phyloP scores from a whole-genome alignment of 1,140 invertebrate species.

The Brachionus manjavacas region DNA sequence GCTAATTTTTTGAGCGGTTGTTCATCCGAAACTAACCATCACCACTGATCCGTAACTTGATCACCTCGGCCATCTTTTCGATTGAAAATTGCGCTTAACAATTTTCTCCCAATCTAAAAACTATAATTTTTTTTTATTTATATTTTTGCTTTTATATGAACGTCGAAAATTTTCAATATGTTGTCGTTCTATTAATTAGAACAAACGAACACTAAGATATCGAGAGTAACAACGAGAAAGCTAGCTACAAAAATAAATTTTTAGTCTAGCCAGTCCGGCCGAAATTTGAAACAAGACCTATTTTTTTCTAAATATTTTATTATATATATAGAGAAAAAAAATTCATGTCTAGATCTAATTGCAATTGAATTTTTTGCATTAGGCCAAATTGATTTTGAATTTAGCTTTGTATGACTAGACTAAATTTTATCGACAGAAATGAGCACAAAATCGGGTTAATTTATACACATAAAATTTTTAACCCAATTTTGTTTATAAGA shows the following conservation, averaged over 20 bases:
- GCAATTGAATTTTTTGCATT: neutral
- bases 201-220: neutral
- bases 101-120: conserved; percentile 9
- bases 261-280: conserved; percentile 18
- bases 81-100: neutral
- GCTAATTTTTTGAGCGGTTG: neutral
- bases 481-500: conserved; percentile 24
- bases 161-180: neutral
- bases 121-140: conserved; percentile 34
- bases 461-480: conserved; percentile 20
- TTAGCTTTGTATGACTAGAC: neutral
- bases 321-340: neutral
- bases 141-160: conserved; percentile 13
- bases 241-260: neutral
- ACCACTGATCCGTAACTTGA: neutral
- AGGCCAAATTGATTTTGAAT: conserved; percentile 11
- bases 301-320: neutral
- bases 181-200: conserved; percentile 39
- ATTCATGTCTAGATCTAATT: conserved; percentile 29
- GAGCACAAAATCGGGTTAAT: conserved; percentile 21
- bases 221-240: neutral
- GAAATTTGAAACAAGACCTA: neutral
- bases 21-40: neutral
- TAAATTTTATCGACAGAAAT: conserved; percentile 8
- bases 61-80: neutral